These are phyloP conservation scores for Drosophila glabriapex DNA, from an alignment of 2,888 invertebrate species.

Conservation along the genomic window DNA sequence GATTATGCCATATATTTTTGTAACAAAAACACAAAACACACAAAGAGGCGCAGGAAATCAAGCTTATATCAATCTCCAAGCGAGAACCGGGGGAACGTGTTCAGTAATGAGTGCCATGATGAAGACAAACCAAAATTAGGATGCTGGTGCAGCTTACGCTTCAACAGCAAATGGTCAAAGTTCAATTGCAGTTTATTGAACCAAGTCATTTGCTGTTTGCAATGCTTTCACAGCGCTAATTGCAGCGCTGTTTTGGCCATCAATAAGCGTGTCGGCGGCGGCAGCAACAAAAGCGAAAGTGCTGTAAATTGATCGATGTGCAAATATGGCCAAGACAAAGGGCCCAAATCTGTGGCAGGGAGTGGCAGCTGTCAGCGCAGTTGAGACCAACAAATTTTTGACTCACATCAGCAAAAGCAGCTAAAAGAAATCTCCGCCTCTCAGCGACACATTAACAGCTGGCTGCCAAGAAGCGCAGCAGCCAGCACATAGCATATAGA, in stretches of 20 bases:
- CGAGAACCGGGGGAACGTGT: slow-evolving; percentile 28
- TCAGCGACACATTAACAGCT: slow-evolving; percentile 59
- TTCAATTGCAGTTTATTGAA: slow-evolving; percentile 75
- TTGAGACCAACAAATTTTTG: slow-evolving; percentile 13
- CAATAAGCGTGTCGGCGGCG: slow-evolving; percentile 14
- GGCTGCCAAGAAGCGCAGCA: slow-evolving; percentile 16
- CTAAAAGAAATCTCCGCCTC: slow-evolving; percentile 32
- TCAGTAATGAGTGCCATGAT: slow-evolving; percentile 45
- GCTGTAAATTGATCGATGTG: slow-evolving; percentile 74
- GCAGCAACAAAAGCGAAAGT: slow-evolving; percentile 56
- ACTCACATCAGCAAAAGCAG: slow-evolving; percentile 34
- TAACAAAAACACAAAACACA: slow-evolving; percentile 22
- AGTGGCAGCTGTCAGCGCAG: slow-evolving; percentile 24
- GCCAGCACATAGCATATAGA: slow-evolving; percentile 2
- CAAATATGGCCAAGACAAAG: slow-evolving; percentile 53
- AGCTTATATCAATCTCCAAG: slow-evolving; percentile 65
- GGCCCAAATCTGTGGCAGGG: slow-evolving; percentile 22
- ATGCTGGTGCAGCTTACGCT: slow-evolving; percentile 9
- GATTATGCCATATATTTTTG: slow-evolving; percentile 58
- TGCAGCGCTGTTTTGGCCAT: slow-evolving; percentile 54
- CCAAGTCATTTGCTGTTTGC: slow-evolving; percentile 54
- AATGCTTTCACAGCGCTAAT: slow-evolving; percentile 68
- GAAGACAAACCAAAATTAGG: slow-evolving; percentile 27
- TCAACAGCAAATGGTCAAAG: slow-evolving; percentile 22
- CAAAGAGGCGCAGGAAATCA: slow-evolving; percentile 41